phyloP scores from a whole-genome alignment of 1,140 invertebrate species.

The Halotydeus destructor region DNA sequence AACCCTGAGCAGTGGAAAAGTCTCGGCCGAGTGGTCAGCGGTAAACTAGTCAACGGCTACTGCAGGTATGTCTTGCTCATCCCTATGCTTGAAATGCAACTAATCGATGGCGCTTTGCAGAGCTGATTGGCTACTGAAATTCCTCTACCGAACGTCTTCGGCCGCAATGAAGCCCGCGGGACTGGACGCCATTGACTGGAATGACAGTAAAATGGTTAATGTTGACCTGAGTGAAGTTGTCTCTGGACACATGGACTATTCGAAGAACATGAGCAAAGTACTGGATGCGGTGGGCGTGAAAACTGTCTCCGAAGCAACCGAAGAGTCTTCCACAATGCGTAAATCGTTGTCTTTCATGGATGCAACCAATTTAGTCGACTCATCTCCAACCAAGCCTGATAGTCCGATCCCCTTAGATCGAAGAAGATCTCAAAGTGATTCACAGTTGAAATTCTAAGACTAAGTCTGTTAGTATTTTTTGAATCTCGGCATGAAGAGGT shows the following conservation, averaged over 20 bases:
- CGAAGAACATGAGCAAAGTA: conserved; percentile 36
- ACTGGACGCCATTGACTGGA: conserved; percentile 33
- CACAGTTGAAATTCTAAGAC: no score
- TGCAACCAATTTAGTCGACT: no score
- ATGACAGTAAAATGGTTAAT: conserved; percentile 34
- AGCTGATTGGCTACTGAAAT: conserved; percentile 43
- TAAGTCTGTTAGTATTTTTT: no score
- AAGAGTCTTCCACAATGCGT: no score
- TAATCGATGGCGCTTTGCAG: no score
- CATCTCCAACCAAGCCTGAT: no score
- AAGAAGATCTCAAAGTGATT: no score
- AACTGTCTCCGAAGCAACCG: conserved; percentile 16
- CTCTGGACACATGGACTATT: conserved; percentile 38
- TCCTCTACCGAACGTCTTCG: conserved; percentile 40
- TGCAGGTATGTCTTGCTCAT: no score
- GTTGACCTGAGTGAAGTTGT: conserved; percentile 38
- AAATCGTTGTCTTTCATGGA: no score
- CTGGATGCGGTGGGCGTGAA: conserved; percentile 26
- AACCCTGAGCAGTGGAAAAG: conserved; percentile 32
- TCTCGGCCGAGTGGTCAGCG: conserved; percentile 35
- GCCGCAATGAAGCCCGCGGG: conserved; percentile 36
- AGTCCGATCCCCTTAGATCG: no score
- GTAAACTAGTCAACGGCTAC: conserved; percentile 43
- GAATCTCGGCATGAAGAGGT: no score
- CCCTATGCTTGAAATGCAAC: conserved; percentile 11